Evolutionary conservation across 2,888 invertebrate genomes (phyloP), one percentile per base, ranked within the genome.

Genomic region (Caenorhabditis sp.): DNA sequence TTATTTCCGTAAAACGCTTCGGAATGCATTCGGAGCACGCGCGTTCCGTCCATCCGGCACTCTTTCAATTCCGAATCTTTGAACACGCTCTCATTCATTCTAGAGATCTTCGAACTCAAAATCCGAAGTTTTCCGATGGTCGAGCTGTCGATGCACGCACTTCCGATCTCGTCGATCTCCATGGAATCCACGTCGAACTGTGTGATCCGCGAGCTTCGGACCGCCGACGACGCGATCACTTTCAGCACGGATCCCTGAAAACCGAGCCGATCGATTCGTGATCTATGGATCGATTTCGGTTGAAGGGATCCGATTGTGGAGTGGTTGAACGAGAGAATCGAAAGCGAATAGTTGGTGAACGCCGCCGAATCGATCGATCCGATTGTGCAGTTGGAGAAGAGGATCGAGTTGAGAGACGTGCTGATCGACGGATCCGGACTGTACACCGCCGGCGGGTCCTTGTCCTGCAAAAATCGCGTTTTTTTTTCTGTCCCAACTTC

Each of bases 341-440:
- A 62, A 13, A 75, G 15, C 1, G 68, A 32, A 41, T 68, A 63
- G 35, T 75, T 75, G 37, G 39, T 22, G 39, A 75, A 75, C 5
- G 68, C 30, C 7, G 45, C 58, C 0, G 55, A 43, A 15, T 68
- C 68, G 5, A 76, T n/a, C 8, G 43, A 46, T 27, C 61, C 70
- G 30, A 76, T 76, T 15, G 76, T 41, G 45, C 61, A 63, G 32
- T 76, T 76, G 17, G 68, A 75, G 52, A 75, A 68, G 13, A 20
- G n/a, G 24, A 73, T 52, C 2, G 63, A 59, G 35, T 70, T 70
- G 0, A 71, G 37, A 2, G 22, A 4, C 2, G 71, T 9, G 4
- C 48, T 26, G 9, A 71, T 39, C 2, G 30, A 22, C 6, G 71
- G 55, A 22, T 71, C 71, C 17, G 61, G 53, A 1, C 24, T 32